A percentile compares a stretch with the other conserved stretches of the same genome.
These are phyloP conservation scores for Eulithis testata DNA, from an alignment of 2,888 invertebrate species.

Conservation along the genomic window DNA sequence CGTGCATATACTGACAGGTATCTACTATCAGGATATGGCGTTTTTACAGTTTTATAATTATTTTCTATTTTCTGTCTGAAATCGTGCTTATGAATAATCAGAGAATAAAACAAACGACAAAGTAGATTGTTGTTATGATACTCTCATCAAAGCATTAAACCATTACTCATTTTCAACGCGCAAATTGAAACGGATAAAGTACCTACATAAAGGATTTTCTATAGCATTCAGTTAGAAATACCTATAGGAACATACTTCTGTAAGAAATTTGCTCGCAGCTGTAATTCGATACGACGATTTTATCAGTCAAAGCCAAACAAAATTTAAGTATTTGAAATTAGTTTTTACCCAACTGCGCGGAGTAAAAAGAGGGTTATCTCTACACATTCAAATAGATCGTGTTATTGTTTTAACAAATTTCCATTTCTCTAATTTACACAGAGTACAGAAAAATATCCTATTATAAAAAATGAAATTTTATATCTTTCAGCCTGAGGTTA, in stretches of 20 bases:
- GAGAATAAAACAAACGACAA: slow-evolving; percentile 28
- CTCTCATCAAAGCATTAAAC: slow-evolving; percentile 7
- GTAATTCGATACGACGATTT: background rate
- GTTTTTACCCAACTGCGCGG: too few relatives aligned
- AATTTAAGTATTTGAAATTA: too few relatives aligned
- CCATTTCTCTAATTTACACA: too few relatives aligned
- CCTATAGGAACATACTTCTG: too few relatives aligned
- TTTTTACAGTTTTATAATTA: too few relatives aligned
- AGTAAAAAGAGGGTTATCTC: too few relatives aligned
- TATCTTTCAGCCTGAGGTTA: slow-evolving; percentile 12
- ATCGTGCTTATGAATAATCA: slow-evolving; percentile 36
- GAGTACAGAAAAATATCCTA: too few relatives aligned
- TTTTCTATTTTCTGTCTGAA: slow-evolving; percentile 1
- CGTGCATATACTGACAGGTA: background rate
- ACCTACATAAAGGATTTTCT: background rate
- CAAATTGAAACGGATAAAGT: slow-evolving; percentile 6
- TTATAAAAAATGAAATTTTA: slow-evolving; percentile 8
- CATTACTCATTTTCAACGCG: slow-evolving; percentile 7
- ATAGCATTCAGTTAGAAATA: background rate
- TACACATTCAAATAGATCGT: too few relatives aligned
- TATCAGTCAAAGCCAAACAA: too few relatives aligned
- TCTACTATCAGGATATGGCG: too few relatives aligned
- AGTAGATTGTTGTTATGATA: slow-evolving; percentile 25
- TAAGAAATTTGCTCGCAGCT: background rate
- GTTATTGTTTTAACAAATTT: too few relatives aligned